phyloP scores from a whole-genome alignment of 2,797 vertebrate genomes.

The Halcyon smyrnensis region DNA sequence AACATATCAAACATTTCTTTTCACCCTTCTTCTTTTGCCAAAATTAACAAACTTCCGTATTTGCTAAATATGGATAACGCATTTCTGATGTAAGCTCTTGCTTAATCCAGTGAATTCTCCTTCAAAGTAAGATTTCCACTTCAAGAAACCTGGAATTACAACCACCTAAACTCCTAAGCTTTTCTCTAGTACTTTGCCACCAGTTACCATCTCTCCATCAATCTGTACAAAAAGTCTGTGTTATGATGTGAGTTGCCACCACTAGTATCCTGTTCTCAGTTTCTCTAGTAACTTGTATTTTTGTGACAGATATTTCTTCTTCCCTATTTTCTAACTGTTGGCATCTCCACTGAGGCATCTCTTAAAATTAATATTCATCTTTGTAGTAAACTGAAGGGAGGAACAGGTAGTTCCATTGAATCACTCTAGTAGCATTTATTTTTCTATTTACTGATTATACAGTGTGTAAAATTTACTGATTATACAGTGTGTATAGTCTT shows the following conservation, averaged over 20 bases:
- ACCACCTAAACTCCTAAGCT: not conserved
- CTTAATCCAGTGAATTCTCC: not conserved
- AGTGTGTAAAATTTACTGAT: not conserved
- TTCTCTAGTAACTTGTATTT: not conserved
- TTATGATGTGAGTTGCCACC: not conserved
- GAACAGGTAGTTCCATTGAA: not conserved
- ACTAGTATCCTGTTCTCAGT: not conserved
- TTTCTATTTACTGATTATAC: not conserved
- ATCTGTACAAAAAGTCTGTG: not conserved
- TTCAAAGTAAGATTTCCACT: not conserved
- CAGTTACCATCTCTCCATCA: not conserved
- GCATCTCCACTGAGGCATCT: not conserved
- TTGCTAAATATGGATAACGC: not conserved
- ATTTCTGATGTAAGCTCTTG: not conserved
- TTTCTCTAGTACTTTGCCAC: not conserved
- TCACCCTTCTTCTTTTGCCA: not conserved
- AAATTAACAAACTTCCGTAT: not conserved
- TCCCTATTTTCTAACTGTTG: not conserved
- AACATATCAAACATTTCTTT: not conserved
- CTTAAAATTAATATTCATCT: not conserved
- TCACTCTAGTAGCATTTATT: not conserved
- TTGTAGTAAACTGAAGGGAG: not conserved
- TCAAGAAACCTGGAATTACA: not conserved
- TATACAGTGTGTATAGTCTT: not conserved
- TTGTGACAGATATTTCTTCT: not conserved